Conservation (phyloP, 2,888 invertebrate species). For the Drosophila birchii region DNA sequence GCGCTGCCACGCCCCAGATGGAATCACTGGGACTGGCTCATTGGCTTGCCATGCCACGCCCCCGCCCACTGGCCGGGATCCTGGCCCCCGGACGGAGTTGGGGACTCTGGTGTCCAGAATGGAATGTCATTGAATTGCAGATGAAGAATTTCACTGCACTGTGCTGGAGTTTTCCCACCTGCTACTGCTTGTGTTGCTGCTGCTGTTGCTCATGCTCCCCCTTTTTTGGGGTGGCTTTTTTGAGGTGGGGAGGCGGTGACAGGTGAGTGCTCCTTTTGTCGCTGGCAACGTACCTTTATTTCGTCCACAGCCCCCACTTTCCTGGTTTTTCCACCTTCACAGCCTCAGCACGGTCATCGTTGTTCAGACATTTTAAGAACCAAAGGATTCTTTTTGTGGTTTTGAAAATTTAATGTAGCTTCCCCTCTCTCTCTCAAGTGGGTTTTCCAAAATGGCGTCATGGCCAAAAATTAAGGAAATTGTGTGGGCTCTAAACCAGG, state of each 20-base stretch:
- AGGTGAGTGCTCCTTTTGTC: slow-evolving; percentile 48
- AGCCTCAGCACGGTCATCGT: slow-evolving; percentile 39
- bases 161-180: slow-evolving; percentile 67
- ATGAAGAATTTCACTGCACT: slow-evolving; percentile 79
- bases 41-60: slow-evolving; percentile 70
- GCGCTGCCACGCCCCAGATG: slow-evolving; percentile 82
- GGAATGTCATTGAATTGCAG: slow-evolving; percentile 79
- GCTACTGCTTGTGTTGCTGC: background rate
- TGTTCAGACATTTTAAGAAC: slow-evolving; percentile 80
- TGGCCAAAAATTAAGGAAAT: slow-evolving; percentile 17
- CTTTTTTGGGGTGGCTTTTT: background rate
- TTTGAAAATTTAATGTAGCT: slow-evolving; percentile 62
- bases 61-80: slow-evolving; percentile 22
- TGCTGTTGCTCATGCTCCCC: slow-evolving; percentile 1
- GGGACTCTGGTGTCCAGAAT: slow-evolving; percentile 49
- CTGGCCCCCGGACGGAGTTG: background rate
- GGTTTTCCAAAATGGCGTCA: slow-evolving; percentile 73
- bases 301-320: slow-evolving; percentile 17
- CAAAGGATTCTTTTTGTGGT: slow-evolving; percentile 77
- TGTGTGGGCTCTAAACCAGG: slow-evolving; percentile 1
- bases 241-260: background rate
- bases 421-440: slow-evolving; percentile 3
- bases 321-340: background rate
- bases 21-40: slow-evolving; percentile 44
- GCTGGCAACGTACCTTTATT: slow-evolving; percentile 18